Conservation (phyloP, 2,113 vertebrate genomes). For the Ochotona princeps region DNA sequence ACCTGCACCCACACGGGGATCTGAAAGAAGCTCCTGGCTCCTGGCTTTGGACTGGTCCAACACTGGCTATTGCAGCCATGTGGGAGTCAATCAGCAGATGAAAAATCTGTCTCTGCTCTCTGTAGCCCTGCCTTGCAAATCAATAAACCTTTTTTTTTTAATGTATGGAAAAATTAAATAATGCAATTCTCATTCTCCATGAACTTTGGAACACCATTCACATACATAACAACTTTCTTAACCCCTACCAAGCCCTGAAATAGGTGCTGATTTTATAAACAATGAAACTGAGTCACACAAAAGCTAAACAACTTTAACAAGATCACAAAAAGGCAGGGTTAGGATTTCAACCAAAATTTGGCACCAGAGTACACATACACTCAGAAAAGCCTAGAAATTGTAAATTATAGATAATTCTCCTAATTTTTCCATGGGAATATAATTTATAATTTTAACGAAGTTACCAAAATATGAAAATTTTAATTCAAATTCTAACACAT, state of each 20-base stretch:
- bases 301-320: neutral
- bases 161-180: no score
- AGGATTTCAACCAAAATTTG: conserved; percentile 17
- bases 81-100: no score
- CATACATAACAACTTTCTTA: neutral
- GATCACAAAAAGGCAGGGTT: neutral
- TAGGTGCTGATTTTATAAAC: conserved; percentile 7
- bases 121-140: no score
- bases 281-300: conserved; percentile 8
- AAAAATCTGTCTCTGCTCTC: no score
- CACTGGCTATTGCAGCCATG: no score
- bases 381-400: conserved; percentile 8
- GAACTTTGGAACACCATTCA: no score
- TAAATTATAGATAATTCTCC: neutral
- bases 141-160: no score
- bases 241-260: neutral
- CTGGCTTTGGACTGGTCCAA: no score
- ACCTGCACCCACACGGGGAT: no score
- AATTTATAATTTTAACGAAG: neutral
- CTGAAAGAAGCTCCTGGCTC: no score
- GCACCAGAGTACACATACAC: neutral
- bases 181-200: no score
- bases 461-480: conserved; percentile 35
- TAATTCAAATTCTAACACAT: conserved; percentile 24
- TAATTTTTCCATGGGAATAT: conserved; percentile 31